A percentile compares a stretch with the other conserved stretches of the same genome.
phyloP scores from a whole-genome alignment of 1,140 invertebrate species.

The Periplaneta americana region DNA sequence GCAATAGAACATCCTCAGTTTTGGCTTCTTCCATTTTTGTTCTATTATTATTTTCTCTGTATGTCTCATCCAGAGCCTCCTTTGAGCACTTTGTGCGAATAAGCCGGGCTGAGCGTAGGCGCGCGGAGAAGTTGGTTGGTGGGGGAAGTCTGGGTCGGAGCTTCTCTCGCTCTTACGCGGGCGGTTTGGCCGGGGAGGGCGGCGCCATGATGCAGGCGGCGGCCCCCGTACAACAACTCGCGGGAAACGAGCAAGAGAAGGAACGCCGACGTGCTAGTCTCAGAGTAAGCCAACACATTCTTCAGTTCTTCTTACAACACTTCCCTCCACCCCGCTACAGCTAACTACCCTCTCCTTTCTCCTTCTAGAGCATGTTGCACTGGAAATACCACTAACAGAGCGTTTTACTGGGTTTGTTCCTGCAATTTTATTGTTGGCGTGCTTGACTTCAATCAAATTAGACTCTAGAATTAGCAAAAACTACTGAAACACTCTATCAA shows the following conservation, averaged over 20 bases:
- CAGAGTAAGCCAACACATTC: slow-evolving; percentile 38
- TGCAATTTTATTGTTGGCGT: background rate
- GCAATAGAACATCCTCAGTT: background rate
- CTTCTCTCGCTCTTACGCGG: slow-evolving; percentile 40
- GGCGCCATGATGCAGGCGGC: slow-evolving; percentile 9
- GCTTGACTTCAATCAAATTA: background rate
- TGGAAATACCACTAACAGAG: background rate
- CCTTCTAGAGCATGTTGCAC: background rate
- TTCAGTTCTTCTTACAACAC: background rate
- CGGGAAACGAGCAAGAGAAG: slow-evolving; percentile 32
- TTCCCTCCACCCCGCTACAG: background rate
- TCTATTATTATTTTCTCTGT: slow-evolving; percentile 35
- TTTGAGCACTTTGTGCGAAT: slow-evolving; percentile 53
- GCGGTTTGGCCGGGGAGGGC: slow-evolving; percentile 25
- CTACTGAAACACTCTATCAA: too few species aligned
- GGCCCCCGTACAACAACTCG: slow-evolving; percentile 31
- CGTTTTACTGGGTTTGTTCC: too few species aligned
- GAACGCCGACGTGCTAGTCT: slow-evolving; percentile 40
- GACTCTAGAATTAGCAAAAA: background rate
- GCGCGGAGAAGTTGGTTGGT: slow-evolving; percentile 42
- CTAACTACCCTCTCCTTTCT: background rate
- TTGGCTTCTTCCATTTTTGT: slow-evolving; percentile 17
- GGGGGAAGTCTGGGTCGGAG: slow-evolving; percentile 44
- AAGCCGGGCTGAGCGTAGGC: slow-evolving; percentile 38
- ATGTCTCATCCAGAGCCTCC: slow-evolving; percentile 50